Conservation (phyloP, 2,113 vertebrate species). For the Ameiurus melas region DNA sequence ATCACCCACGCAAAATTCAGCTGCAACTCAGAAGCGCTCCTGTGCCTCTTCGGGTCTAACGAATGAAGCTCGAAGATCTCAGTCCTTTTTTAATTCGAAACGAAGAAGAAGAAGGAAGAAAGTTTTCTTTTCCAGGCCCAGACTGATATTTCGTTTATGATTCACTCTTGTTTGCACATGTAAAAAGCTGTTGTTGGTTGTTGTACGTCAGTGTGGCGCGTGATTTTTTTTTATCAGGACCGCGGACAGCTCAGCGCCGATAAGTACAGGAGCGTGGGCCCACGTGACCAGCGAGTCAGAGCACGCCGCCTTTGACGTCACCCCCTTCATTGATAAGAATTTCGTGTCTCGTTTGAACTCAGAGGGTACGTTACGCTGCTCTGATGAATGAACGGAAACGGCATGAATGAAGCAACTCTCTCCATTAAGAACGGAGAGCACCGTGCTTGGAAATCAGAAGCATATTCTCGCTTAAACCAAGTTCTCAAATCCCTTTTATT, state of each 20-base stretch:
- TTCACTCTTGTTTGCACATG: conserved; percentile 35
- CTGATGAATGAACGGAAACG: conserved; percentile 82
- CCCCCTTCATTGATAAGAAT: conserved; percentile 80
- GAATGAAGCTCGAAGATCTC: conserved; percentile 24
- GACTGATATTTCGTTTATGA: conserved; percentile 39
- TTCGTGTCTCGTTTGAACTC: conserved; percentile 76
- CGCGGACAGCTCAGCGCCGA: conserved; percentile 78
- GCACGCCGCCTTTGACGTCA: conserved; percentile 74
- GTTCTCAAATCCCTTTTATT: neutral
- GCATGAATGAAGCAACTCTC: conserved; percentile 81
- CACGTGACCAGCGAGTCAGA: conserved; percentile 68
- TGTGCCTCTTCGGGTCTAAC: conserved; percentile 22
- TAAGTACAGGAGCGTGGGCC: conserved; percentile 70
- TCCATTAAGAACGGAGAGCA: conserved; percentile 72
- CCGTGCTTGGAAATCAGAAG: conserved; percentile 55
- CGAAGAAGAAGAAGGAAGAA: neutral
- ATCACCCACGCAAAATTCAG: conserved; percentile 67
- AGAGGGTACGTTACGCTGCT: conserved; percentile 74
- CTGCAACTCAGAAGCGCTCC: conserved; percentile 60
- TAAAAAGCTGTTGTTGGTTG: conserved; percentile 38
- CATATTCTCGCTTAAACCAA: neutral
- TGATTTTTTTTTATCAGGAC: conserved; percentile 69
- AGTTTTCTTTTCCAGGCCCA: conserved; percentile 36
- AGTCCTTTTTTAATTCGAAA: conserved; percentile 42
- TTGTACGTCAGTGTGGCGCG: conserved; percentile 32